These are phyloP conservation scores for Cancer borealis DNA, from an alignment of 2,888 invertebrate species.

Conservation along the genomic window DNA sequence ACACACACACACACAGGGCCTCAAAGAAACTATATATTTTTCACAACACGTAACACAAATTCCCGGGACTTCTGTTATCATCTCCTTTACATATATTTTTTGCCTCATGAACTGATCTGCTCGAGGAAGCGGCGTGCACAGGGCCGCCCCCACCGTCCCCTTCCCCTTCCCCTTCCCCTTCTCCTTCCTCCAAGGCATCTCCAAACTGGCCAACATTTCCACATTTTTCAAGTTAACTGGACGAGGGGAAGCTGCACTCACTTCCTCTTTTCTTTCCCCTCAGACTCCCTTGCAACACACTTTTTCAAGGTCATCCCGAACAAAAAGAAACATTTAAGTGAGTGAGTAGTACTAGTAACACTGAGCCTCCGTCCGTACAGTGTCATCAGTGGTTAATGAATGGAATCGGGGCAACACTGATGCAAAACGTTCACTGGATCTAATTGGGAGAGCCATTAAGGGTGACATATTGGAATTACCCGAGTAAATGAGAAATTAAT, in stretches of 20 bases:
- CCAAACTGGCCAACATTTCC: background rate
- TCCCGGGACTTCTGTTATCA: no score
- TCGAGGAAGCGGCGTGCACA: background rate
- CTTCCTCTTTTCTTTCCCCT: background rate
- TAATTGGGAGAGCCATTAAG: conserved; percentile 18
- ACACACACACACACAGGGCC: no score
- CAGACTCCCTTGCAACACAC: background rate
- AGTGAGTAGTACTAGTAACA: background rate
- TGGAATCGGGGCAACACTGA: background rate
- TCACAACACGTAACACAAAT: no score
- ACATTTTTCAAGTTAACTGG: background rate
- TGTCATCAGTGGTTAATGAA: background rate
- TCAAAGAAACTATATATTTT: no score
- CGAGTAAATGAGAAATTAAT: conserved; percentile 25
- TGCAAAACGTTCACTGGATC: background rate
- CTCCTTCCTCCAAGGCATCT: background rate
- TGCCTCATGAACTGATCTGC: background rate
- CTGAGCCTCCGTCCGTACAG: background rate
- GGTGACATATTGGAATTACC: conserved; percentile 22
- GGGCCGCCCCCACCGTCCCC: background rate
- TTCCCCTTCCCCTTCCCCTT: background rate
- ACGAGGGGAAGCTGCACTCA: background rate
- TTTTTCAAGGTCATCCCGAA: background rate
- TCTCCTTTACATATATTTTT: background rate
- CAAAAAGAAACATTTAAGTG: background rate